These are phyloP conservation scores for Indicator indicator DNA, from an alignment of 2,113 vertebrate genomes.

Conservation along the genomic window DNA sequence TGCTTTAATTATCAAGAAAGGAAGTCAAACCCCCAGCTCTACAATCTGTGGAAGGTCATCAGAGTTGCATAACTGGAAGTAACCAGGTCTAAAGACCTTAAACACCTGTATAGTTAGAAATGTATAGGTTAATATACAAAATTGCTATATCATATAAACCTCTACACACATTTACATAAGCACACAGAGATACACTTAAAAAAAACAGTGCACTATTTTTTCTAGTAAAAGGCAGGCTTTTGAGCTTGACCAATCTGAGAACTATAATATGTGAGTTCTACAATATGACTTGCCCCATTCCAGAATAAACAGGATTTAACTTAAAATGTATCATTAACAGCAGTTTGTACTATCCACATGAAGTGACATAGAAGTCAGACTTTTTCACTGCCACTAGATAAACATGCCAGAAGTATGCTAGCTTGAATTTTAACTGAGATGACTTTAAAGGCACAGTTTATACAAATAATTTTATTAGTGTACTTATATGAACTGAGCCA, in stretches of 20 bases:
- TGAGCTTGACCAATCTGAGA: background rate
- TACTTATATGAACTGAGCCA: background rate
- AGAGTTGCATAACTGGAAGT: background rate
- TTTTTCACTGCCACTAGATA: background rate
- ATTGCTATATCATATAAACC: background rate
- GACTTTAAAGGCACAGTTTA: background rate
- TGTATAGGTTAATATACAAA: background rate
- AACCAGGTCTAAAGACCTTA: background rate
- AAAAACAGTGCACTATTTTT: background rate
- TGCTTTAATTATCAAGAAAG: background rate
- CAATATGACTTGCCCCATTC: background rate
- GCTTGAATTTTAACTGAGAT: background rate
- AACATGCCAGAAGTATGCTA: background rate
- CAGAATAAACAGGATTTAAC: background rate
- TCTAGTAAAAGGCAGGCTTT: background rate
- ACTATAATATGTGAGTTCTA: background rate
- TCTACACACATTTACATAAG: no score
- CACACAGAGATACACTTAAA: background rate
- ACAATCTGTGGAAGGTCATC: background rate
- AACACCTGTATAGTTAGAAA: background rate
- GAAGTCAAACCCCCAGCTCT: background rate
- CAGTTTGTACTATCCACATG: background rate
- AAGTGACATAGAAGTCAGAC: rapidly evolving
- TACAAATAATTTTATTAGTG: background rate
- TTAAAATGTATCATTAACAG: background rate